These are phyloP conservation scores for Euplagia quadripunctaria DNA, from an alignment of 2,888 invertebrate genomes.

Conservation along the genomic window DNA sequence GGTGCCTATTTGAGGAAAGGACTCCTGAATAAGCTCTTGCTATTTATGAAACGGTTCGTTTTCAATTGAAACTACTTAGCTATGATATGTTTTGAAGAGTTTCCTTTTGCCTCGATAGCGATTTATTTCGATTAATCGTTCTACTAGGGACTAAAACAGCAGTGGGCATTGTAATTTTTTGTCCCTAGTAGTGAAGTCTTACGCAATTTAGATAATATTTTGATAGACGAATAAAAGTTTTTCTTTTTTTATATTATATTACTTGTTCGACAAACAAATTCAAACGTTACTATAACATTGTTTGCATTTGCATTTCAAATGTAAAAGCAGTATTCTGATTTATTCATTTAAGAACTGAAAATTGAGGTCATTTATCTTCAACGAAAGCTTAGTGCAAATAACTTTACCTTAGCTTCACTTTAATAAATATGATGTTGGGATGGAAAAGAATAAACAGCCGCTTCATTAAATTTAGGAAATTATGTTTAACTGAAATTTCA, in stretches of 20 bases:
- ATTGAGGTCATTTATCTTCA: not conserved
- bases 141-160: not conserved
- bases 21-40: not conserved
- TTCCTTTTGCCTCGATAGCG: not conserved
- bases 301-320: too few relatives aligned
- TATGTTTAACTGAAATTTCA: not conserved
- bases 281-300: too few relatives aligned
- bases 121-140: not conserved
- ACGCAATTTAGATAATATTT: too few relatives aligned
- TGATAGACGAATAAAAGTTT: too few relatives aligned
- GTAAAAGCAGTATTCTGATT: not conserved
- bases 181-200: too few relatives aligned
- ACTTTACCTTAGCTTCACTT: too few relatives aligned
- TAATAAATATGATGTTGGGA: not conserved
- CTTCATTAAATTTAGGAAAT: not conserved
- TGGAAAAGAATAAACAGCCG: not conserved
- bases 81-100: not conserved
- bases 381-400: not conserved
- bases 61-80: not conserved
- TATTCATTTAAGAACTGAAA: not conserved
- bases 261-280: too few relatives aligned
- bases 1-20: not conserved
- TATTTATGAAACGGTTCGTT: not conserved
- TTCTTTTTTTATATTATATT: too few relatives aligned
- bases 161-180: too few relatives aligned